Conservation (phyloP, 1,140 invertebrate genomes). For the Pseudoatta argentina region DNA sequence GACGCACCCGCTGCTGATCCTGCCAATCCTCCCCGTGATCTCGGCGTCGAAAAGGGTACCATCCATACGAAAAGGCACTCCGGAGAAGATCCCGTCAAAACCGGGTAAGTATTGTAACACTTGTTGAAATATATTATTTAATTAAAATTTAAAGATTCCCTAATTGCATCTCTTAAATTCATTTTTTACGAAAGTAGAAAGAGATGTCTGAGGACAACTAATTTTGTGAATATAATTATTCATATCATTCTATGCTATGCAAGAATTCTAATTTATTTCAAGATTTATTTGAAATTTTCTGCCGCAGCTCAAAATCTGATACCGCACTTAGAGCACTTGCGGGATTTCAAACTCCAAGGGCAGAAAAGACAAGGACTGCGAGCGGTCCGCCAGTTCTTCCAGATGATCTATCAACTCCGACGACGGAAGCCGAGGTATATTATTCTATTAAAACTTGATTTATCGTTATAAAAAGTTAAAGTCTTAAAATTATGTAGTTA, state of each 20-base stretch:
- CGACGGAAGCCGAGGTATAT: conserved; percentile 87
- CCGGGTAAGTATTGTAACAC: conserved; percentile 83
- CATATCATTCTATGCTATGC: neutral
- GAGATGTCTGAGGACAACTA: neutral
- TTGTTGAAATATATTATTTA: conserved; percentile 29
- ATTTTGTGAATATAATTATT: neutral
- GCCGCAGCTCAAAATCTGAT: conserved; percentile 87
- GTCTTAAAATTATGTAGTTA: conserved; percentile 30
- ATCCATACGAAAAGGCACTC: conserved; percentile 98
- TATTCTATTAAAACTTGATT: conserved; percentile 42
- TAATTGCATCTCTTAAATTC: neutral
- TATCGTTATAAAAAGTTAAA: neutral
- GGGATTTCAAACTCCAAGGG: conserved; percentile 86
- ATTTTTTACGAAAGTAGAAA: neutral
- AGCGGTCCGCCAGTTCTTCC: conserved; percentile 89
- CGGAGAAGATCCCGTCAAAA: conserved; percentile 94
- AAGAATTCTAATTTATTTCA: neutral
- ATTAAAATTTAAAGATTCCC: neutral
- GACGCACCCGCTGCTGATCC: conserved; percentile 88
- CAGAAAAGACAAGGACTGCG: conserved; percentile 88
- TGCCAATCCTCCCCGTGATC: conserved; percentile 85
- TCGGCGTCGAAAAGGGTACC: conserved; percentile 95
- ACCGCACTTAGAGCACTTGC: conserved; percentile 87
- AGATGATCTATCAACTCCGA: conserved; percentile 87
- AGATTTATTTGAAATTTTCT: neutral